A percentile compares a stretch with the other conserved stretches of the same genome.
phyloP scores from a whole-genome alignment of 2,888 invertebrate genomes.

The Ceriagrion tenellum region DNA sequence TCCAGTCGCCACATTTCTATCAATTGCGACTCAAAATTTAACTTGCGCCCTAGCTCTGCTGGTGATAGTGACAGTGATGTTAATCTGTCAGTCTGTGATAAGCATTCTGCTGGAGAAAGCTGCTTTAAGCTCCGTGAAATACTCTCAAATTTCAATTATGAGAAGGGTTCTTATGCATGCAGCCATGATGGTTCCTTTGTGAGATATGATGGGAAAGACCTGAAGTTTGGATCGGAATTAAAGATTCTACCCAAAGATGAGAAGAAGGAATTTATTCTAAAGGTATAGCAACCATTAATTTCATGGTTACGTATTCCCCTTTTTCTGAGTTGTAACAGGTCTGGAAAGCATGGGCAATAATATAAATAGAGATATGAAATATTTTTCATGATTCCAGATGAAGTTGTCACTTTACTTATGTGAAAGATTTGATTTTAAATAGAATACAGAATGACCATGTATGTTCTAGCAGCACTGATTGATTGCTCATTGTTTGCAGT shows the following conservation, averaged over 20 bases:
- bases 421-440: too few species aligned
- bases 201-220: slow-evolving; percentile 78
- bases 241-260: slow-evolving; percentile 77
- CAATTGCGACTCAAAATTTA: slow-evolving; percentile 76
- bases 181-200: slow-evolving; percentile 77
- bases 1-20: slow-evolving; percentile 78
- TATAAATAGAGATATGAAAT: too few species aligned
- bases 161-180: slow-evolving; percentile 77
- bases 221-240: slow-evolving; percentile 76
- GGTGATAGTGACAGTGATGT: slow-evolving; percentile 69
- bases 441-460: too few species aligned
- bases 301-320: neutral
- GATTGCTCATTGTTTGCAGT: too few species aligned
- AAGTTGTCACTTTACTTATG: too few species aligned
- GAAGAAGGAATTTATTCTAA: slow-evolving; percentile 72
- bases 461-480: too few species aligned
- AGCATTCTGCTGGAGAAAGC: slow-evolving; percentile 33
- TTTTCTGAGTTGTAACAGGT: too few species aligned
- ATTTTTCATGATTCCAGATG: too few species aligned
- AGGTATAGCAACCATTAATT: slow-evolving; percentile 51
- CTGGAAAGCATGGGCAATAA: too few species aligned
- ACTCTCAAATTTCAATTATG: slow-evolving; percentile 75
- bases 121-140: slow-evolving; percentile 68
- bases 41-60: slow-evolving; percentile 72
- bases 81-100: neutral